A percentile compares a stretch with the other conserved stretches of the same genome.
These are phyloP conservation scores for Dyspetes luteomarginatus DNA, from an alignment of 2,888 invertebrate species.

Conservation along the genomic window DNA sequence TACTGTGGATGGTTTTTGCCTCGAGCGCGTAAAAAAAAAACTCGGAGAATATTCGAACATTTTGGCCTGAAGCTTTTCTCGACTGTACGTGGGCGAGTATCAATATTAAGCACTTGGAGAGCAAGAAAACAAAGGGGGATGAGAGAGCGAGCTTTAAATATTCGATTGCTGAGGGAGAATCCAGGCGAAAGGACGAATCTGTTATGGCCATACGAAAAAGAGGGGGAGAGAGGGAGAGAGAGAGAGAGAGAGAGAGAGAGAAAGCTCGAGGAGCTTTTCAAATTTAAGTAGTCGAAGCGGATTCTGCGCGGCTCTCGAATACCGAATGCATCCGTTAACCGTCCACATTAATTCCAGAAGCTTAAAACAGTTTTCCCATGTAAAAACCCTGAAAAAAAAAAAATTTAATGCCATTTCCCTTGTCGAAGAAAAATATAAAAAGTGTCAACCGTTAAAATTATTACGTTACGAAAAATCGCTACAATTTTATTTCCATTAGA, in stretches of 20 bases:
- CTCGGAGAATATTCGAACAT: slow-evolving; percentile 34
- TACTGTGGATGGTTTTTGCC: slow-evolving; percentile 8
- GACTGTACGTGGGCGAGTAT: slow-evolving; percentile 28
- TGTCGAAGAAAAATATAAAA: not conserved
- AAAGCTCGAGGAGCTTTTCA: slow-evolving; percentile 30
- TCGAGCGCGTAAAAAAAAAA: not conserved
- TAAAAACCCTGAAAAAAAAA: not conserved
- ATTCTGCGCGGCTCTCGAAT: slow-evolving; percentile 18
- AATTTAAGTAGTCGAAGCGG: slow-evolving; percentile 55
- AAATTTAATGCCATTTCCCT: not conserved
- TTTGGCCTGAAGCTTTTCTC: slow-evolving; percentile 19
- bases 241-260: not conserved
- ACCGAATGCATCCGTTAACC: slow-evolving; percentile 29
- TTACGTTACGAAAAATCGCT: not conserved
- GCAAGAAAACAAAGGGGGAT: slow-evolving; percentile 3
- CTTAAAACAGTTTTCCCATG: not conserved
- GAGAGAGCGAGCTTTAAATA: slow-evolving; percentile 41
- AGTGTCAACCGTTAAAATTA: not conserved
- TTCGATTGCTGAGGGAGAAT: slow-evolving; percentile 46
- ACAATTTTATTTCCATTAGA: not conserved
- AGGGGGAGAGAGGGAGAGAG: not conserved
- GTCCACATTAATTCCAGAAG: slow-evolving; percentile 6
- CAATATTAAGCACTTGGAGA: slow-evolving; percentile 51
- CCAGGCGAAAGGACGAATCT: slow-evolving; percentile 2
- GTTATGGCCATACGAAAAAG: not conserved